Percentiles rank a stretch among this genome's conserved stretches.
These are phyloP conservation scores for Dendroctonus ponderosae DNA, from an alignment of 1,140 invertebrate genomes.

Conservation along the genomic window DNA sequence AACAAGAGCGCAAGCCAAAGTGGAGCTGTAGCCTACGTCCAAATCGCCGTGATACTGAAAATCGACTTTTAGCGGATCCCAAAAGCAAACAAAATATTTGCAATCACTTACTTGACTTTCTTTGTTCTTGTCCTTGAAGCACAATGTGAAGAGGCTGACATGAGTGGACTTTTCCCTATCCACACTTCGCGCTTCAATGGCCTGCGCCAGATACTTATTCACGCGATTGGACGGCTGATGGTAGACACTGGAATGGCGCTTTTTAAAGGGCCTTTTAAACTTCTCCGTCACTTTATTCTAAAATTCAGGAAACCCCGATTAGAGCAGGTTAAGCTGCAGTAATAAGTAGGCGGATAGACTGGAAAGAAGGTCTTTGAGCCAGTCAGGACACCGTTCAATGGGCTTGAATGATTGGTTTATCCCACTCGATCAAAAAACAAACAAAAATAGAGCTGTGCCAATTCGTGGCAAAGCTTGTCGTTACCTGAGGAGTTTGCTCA, in stretches of 20 bases:
- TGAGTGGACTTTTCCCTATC: conserved; percentile 86
- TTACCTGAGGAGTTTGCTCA: too few species aligned
- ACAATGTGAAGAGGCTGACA: conserved; percentile 78
- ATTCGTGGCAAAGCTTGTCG: too few species aligned
- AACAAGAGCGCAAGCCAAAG: conserved; percentile 66
- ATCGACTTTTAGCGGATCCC: background rate
- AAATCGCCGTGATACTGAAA: conserved; percentile 69
- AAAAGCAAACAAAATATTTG: too few species aligned
- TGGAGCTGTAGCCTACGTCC: conserved; percentile 70
- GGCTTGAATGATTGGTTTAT: too few species aligned
- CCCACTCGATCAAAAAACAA: background rate
- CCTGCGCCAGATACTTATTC: conserved; percentile 87
- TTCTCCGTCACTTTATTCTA: conserved; percentile 83
- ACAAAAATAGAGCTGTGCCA: background rate
- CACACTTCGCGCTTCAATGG: conserved; percentile 85
- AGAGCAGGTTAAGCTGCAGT: background rate
- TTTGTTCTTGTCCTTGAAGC: conserved; percentile 80
- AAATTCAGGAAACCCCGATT: conserved; percentile 40
- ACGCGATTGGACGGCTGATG: conserved; percentile 83
- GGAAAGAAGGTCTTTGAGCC: background rate
- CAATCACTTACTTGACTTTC: conserved; percentile 64
- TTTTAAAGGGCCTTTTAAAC: conserved; percentile 84
- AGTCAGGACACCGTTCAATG: background rate
- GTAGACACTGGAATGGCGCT: conserved; percentile 80
- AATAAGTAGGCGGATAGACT: too few species aligned